Evolutionary conservation across 2,888 invertebrate genomes (phyloP).

Genomic region (Eurois occulta): DNA sequence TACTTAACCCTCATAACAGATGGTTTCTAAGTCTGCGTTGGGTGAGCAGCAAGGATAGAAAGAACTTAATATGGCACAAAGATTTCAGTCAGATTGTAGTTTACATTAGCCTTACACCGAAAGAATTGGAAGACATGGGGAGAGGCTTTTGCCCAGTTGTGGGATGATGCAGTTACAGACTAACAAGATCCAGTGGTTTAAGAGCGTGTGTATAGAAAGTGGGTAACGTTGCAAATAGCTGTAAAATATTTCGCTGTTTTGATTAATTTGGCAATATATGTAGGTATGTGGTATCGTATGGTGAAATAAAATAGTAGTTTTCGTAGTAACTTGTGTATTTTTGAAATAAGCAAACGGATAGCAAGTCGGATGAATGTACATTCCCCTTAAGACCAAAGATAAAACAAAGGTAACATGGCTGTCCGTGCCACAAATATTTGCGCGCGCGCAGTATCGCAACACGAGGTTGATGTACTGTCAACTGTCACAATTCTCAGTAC

Average conservation of each 20-base stretch:
- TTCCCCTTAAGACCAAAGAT: slow-evolving; percentile 36
- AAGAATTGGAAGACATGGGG: not conserved
- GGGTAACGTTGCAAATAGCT: no score
- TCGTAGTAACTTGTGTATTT: no score
- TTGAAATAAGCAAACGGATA: no score
- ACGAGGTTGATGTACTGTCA: slow-evolving; percentile 81
- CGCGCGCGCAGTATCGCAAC: slow-evolving; percentile 63
- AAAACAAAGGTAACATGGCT: slow-evolving; percentile 53
- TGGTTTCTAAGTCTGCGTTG: no score
- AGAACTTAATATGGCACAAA: no score
- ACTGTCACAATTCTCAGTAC: slow-evolving; percentile 52
- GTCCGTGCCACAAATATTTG: slow-evolving; percentile 68
- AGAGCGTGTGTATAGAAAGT: not conserved
- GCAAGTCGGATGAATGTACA: slow-evolving; percentile 20
- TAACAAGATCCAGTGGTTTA: not conserved
- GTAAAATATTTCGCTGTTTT: no score
- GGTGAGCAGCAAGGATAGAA: no score
- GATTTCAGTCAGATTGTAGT: no score
- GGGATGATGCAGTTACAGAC: not conserved
- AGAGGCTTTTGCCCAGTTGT: not conserved
- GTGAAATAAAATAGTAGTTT: no score
- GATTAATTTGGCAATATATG: no score
- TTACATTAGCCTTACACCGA: not conserved
- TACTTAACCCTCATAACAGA: no score
- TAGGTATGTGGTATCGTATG: no score